Evolutionary conservation across 2,113 vertebrate species (phyloP), one percentile per base, ranked within the genome.

Genomic region (Cephalopterus ornatus): DNA sequence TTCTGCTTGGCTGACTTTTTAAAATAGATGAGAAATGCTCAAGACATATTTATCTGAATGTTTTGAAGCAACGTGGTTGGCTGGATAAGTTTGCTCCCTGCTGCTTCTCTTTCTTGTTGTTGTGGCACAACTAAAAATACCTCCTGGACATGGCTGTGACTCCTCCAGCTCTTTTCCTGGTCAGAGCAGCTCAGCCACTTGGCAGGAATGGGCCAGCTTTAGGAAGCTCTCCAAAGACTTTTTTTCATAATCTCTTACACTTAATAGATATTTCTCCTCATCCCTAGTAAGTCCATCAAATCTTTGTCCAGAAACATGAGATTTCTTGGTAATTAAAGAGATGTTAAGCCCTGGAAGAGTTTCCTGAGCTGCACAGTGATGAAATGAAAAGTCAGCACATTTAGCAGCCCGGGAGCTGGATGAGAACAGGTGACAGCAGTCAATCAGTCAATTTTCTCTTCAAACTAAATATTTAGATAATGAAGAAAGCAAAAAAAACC

Each of bases 21-120:
- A 56, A 94, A 94, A 97, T 37, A 94, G 88, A 91, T 83, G 73
- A 90, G 46, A 93, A 95, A 95, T 23, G 65, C 35, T 89, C 46
- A 95, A 91, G 81, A 93, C 42, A 41, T 61, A 83, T 93, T 96
- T 96, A 75, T 85, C 76, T 68, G 76, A 92, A 77, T 78, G 89
- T 41, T 92, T 96, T 62, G 14, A 42, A 91, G 77, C 27, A 50
- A 32, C 17, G 21, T 23, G 53, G 44, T 59, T 93, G 73, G 50
- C 50, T 86, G 68, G 76, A 42, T 81, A n/a, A n/a, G 59, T 85
- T 72, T 73, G 46, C 58, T 82, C 1, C 0, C 37, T 92, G 79
- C 76, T 93, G 61, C 71, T 91, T 85, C 8, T 1, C 23, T 23
- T 80, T 63, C 11, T 27, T 37, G 68, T 39, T 52, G 55, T 49